Evolutionary conservation across 2,797 vertebrate genomes (phyloP).

Genomic region (Thunnus albacares): DNA sequence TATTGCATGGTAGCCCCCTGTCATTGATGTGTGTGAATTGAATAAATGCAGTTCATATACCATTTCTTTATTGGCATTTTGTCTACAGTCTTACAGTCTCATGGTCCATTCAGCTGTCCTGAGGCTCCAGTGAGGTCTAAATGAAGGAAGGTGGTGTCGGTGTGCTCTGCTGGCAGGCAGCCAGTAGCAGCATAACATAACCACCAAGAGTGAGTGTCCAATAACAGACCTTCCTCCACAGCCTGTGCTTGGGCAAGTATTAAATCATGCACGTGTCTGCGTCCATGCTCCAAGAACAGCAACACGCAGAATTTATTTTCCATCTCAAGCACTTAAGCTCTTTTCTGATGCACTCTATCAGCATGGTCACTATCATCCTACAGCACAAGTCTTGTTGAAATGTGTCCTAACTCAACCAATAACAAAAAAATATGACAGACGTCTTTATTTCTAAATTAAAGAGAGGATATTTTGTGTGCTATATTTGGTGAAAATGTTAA

Average conservation of each 20-base stretch:
- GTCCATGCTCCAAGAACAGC: slow-evolving; percentile 6
- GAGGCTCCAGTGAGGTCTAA: slow-evolving; percentile 34
- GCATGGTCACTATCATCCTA: neutral
- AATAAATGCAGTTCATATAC: too few species aligned
- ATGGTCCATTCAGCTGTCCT: slow-evolving; percentile 15
- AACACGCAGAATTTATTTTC: neutral
- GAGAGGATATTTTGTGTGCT: neutral
- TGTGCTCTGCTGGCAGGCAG: slow-evolving; percentile 44
- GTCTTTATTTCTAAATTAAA: too few species aligned
- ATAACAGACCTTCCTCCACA: slow-evolving; percentile 45
- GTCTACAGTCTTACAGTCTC: neutral
- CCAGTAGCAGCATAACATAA: slow-evolving; percentile 39
- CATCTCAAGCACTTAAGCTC: neutral
- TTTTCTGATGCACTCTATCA: neutral
- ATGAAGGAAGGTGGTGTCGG: slow-evolving; percentile 28
- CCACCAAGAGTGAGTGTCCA: slow-evolving; percentile 50
- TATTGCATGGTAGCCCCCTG: too few species aligned
- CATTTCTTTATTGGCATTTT: neutral
- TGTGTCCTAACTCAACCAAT: neutral
- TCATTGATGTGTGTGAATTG: too few species aligned
- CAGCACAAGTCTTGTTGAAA: slow-evolving; percentile 4
- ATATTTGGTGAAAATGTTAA: neutral
- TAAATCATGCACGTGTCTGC: slow-evolving; percentile 32
- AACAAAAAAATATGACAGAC: too few species aligned
- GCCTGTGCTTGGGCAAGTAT: slow-evolving; percentile 24